Evolutionary conservation across 1,140 invertebrate species (phyloP).

Genomic region (Cherax destructor): DNA sequence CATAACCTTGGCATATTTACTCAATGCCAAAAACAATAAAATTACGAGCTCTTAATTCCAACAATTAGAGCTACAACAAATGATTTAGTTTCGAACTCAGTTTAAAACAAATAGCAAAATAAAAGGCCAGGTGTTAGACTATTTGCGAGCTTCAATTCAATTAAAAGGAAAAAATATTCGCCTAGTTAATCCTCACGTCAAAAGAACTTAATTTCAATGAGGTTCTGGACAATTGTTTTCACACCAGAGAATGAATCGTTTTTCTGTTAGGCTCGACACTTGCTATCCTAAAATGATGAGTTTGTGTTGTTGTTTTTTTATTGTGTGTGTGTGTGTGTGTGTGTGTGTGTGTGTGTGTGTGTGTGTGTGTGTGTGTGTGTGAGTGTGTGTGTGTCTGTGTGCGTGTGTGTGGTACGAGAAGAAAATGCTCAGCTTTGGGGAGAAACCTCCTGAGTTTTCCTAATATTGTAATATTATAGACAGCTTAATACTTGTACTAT

Average conservation of each 20-base stretch:
- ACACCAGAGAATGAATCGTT: not conserved
- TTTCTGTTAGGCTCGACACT: not conserved
- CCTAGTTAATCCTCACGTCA: slow-evolving; percentile 16
- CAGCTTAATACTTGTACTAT: no score
- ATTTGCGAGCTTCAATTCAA: slow-evolving; percentile 34
- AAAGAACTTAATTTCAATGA: slow-evolving; percentile 21
- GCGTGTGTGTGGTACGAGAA: not conserved
- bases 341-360: slow-evolving; percentile 29
- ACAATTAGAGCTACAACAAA: not conserved
- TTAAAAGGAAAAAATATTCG: slow-evolving; percentile 21
- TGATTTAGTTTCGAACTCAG: slow-evolving; percentile 15
- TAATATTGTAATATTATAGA: no score
- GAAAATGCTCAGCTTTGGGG: no score
- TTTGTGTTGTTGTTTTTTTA: slow-evolving; percentile 13
- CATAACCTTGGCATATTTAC: not conserved
- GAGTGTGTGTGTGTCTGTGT: slow-evolving; percentile 34
- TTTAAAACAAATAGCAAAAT: slow-evolving; percentile 26
- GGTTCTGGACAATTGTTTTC: not conserved
- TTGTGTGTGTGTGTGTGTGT: not conserved
- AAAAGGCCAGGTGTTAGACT: slow-evolving; percentile 18
- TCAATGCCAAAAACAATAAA: not conserved
- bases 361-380: slow-evolving; percentile 1
- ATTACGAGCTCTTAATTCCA: not conserved
- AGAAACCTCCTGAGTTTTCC: no score
- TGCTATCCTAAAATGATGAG: not conserved